Base-by-base conservation (phyloP, 2,888 invertebrate species). In the Imbricaverruca yamaguchii region DNA sequence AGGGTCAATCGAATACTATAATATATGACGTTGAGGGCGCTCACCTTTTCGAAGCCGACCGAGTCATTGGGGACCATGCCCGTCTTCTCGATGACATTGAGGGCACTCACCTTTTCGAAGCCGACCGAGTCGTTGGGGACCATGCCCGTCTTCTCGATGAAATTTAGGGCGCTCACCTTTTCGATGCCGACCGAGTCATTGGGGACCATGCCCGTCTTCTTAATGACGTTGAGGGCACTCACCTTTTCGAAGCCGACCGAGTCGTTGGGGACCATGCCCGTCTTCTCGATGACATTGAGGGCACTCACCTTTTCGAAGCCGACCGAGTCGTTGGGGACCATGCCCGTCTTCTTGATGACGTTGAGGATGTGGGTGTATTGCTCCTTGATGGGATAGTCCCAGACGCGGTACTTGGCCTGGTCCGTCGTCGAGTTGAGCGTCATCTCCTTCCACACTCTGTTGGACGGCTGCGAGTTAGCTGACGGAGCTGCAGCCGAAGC, bases 311-410 rank as follows among this genome's bases (percentile, higher is more conserved):
- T 93, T 80, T 89, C 88, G 85, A 94, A 93, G 0, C 95, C 96
- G 82, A 92, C 92, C 21, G 89, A 88, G 0, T 92, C 91, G 83
- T 91, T 90, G 2, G 88, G 86, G 0, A 96, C 92, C 0, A 94
- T 93, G 39, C 91, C 92, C 1, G 94, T 93, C 83, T 92, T 91
- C 83, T 93, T 92, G 79, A 96, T 96, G 21, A 94, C 93, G 25
- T 93, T 88, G 15, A 95, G 88, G 83, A 96, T 96, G 84, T 94
- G 94, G 0, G 94, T 95, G 85, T 94, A 96, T 86, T 95, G 95
- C 86, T 96, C 96, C 84, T 93, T 91, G 83, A 97, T 93, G 0
- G 96, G 96, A 86, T 96, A 96, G 85, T 96, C 95, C 95, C 96
- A 96, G 0, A 96, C 94, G 12, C 95, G 89, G 85, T 92, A 94